A percentile compares a stretch with the other conserved stretches of the same genome.
Conservation (phyloP, 2,888 invertebrate species). For the Hirudinaria manillensis region DNA sequence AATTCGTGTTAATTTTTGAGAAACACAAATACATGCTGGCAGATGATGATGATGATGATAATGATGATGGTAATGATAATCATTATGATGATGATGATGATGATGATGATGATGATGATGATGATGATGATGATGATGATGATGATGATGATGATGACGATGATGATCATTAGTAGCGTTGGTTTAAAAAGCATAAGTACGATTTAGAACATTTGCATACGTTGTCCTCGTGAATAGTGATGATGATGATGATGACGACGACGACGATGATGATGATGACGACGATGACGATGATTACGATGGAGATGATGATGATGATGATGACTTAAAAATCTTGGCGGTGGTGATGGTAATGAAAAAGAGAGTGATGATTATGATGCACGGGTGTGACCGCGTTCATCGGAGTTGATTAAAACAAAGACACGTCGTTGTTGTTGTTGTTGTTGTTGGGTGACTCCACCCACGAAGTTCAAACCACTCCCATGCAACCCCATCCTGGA, state of each 20-base stretch:
- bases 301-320: conserved; percentile 20
- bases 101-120: conserved; percentile 24
- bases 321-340: background rate
- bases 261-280: conserved; percentile 22
- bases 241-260: conserved; percentile 13
- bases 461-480: no score
- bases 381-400: background rate
- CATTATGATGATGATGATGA: conserved; percentile 22
- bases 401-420: no score
- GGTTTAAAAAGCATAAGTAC: no score
- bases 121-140: conserved; percentile 27
- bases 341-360: background rate
- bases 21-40: no score
- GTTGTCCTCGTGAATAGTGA: conserved; percentile 10
- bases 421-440: no score
- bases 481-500: no score
- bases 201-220: no score
- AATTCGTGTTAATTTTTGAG: no score
- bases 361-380: background rate
- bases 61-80: conserved; percentile 24
- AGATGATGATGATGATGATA: conserved; percentile 19
- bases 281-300: conserved; percentile 22
- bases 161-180: no score
- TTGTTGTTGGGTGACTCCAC: no score
- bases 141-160: conserved; percentile 25